A percentile compares a stretch with the other conserved stretches of the same genome.
Evolutionary conservation across 2,797 vertebrate species (phyloP).

Genomic region (Tragopan temminckii): DNA sequence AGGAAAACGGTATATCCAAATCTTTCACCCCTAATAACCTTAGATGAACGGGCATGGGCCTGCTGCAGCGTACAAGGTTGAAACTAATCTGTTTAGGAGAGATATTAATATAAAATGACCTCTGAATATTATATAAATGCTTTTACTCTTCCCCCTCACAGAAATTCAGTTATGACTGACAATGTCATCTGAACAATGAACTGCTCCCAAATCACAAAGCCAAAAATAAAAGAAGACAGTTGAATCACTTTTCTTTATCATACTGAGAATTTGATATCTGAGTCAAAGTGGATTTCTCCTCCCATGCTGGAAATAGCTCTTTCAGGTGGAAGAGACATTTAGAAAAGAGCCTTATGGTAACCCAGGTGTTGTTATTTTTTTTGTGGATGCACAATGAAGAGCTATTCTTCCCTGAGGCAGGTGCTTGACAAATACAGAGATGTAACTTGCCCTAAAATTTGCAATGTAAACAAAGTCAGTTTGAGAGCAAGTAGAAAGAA

Average conservation of each 20-base stretch:
- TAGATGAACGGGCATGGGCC: neutral
- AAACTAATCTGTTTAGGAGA: neutral
- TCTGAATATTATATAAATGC: conserved; percentile 53
- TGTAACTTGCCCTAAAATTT: conserved; percentile 28
- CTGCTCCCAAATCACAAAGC: conserved; percentile 51
- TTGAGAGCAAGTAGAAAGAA: conserved; percentile 9
- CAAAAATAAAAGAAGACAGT: conserved; percentile 65
- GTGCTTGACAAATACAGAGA: conserved; percentile 3
- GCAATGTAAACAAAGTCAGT: neutral
- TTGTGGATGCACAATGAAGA: neutral
- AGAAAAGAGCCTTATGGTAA: neutral
- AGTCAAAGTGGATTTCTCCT: conserved; percentile 60
- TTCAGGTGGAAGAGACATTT: conserved; percentile 31
- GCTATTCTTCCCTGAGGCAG: neutral
- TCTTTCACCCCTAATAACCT: neutral
- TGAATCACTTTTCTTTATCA: conserved; percentile 66
- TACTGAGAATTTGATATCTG: conserved; percentile 33
- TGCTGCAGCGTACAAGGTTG: neutral
- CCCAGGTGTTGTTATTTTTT: neutral
- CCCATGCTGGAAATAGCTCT: conserved; percentile 58
- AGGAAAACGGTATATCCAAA: neutral
- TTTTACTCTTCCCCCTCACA: neutral
- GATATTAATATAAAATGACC: conserved; percentile 6
- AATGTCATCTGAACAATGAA: conserved; percentile 51
- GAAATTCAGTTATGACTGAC: conserved; percentile 43